phyloP scores from a whole-genome alignment of 1,140 invertebrate species.

The Anastrepha ludens region DNA sequence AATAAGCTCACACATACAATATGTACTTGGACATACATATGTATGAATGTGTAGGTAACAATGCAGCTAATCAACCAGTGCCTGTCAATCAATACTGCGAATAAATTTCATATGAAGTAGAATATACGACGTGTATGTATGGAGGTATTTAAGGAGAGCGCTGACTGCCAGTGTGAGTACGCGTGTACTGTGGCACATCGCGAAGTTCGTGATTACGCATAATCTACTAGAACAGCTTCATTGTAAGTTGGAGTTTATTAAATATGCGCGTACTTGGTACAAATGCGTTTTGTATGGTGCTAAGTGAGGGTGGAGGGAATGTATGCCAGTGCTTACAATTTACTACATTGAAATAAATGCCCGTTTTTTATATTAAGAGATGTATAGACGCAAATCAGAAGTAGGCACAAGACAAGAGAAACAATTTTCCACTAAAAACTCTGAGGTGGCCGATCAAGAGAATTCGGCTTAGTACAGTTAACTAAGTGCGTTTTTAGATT shows the following conservation, averaged over 20 bases:
- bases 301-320: not conserved
- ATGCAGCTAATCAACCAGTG: conserved; percentile 29
- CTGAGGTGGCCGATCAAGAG: too few relatives aligned
- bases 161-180: not conserved
- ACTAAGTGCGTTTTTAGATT: too few relatives aligned
- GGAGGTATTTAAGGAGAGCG: not conserved
- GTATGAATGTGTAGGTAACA: not conserved
- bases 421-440: too few relatives aligned
- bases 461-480: too few relatives aligned
- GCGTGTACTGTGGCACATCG: conserved; percentile 21
- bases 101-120: conserved; percentile 30
- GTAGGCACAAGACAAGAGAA: too few relatives aligned
- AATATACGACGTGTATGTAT: not conserved
- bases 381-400: too few relatives aligned
- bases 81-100: not conserved
- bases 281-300: not conserved
- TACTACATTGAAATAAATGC: too few relatives aligned
- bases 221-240: conserved; percentile 5
- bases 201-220: conserved; percentile 25
- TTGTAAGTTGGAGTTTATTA: conserved; percentile 36
- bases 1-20: too few relatives aligned
- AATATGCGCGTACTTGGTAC: not conserved
- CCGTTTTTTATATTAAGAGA: too few relatives aligned
- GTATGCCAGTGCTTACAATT: not conserved
- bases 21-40: not conserved